These are phyloP conservation scores for Sylvietta virens DNA, from an alignment of 2,113 vertebrate genomes.

Conservation along the genomic window DNA sequence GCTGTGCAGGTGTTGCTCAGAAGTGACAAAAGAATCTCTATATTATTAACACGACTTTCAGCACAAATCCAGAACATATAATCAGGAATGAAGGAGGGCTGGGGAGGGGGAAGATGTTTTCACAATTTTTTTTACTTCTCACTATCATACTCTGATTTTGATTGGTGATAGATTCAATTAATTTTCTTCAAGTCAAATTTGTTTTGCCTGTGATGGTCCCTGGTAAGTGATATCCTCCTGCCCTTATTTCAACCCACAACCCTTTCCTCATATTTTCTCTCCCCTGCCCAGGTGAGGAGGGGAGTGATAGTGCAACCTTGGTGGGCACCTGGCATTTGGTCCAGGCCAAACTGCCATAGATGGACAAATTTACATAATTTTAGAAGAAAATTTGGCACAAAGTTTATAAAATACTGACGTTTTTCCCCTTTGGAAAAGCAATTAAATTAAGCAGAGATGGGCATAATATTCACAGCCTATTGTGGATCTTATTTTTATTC, in stretches of 20 bases:
- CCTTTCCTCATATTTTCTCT: background rate
- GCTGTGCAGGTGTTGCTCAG: background rate
- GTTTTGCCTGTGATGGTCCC: background rate
- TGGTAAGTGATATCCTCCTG: background rate
- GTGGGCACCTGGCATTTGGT: background rate
- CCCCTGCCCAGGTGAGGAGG: background rate
- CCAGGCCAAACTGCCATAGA: background rate
- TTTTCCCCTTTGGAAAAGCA: background rate
- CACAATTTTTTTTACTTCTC: background rate
- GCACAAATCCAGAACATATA: background rate
- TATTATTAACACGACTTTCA: background rate
- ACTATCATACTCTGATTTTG: background rate
- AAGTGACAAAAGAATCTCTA: background rate
- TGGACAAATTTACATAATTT: background rate
- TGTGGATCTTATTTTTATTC: background rate
- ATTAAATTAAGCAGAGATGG: background rate
- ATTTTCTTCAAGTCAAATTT: background rate
- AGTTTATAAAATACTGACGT: background rate
- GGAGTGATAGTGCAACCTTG: background rate
- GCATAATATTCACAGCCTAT: background rate
- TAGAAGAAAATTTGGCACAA: background rate
- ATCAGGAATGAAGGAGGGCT: no score
- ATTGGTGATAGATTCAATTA: background rate
- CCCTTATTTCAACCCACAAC: background rate
- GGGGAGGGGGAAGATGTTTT: background rate